Evolutionary conservation across 2,797 vertebrate genomes (phyloP), one percentile per base, ranked within the genome.

Genomic region (Chiloscyllium punctatum): DNA sequence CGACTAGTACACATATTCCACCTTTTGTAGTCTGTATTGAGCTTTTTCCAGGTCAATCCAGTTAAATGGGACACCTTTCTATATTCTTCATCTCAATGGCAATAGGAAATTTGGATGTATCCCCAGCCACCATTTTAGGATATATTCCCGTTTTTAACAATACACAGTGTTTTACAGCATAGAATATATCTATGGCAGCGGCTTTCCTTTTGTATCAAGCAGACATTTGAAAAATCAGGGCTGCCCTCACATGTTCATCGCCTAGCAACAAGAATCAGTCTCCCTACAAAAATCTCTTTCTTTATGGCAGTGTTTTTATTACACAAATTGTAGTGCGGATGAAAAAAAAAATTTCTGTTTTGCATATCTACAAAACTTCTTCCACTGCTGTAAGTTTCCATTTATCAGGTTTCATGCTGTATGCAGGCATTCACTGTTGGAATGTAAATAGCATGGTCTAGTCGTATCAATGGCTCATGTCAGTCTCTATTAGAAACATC

Each of bases 401-500:
- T 77, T 95, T 74, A 95, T 95, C 27, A 74, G 71, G 25, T 77
- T 57, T 53, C 71, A 33, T 48, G 74, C 25, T 13, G 68, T 27
- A 42, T 95, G 27, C 42, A 74, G 48, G 33, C 71, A 8, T 51
- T 77, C 6, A 18, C 94, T n/a, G 94, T 30, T 95, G 94, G 94
- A 77, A 77, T 95, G 94, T 77, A 95, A 95, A 77, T 95, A 95
- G 94, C 94, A 30, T 74, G 94, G 27, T 74, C 71, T 74, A 7
- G 27, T 69, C 30, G 5, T 57, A 77, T 53, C 71, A 53, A 74
- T 77, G 71, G 71, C 71, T 77, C 48, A 53, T 77, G 94, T 95
- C 94, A 77, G 71, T 95, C 94, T 95, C 94, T 53, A 77, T 77
- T 77, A 53, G 94, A 77, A 48, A 95, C 57, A 77, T 77, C 94